Evolutionary conservation across 2,113 vertebrate species (phyloP).

Genomic region (Cyprinodon variegatus): DNA sequence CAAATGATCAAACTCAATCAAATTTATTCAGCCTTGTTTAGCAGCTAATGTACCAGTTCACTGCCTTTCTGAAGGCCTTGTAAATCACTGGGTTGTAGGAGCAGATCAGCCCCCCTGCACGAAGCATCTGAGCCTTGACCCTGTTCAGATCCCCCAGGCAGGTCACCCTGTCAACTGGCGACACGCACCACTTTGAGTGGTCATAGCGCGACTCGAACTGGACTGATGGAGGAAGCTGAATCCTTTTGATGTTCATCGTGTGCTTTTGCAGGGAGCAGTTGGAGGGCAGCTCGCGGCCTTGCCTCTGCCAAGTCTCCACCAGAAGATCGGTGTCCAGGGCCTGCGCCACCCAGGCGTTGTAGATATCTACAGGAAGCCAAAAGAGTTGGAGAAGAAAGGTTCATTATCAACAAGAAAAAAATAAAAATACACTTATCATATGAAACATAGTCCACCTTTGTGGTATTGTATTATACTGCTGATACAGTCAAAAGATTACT

Average conservation of each 20-base stretch:
- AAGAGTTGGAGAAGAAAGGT: neutral
- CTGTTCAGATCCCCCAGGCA: constrained; percentile 93
- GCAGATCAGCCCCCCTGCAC: constrained; percentile 89
- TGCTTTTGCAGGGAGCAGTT: constrained; percentile 92
- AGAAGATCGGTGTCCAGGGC: constrained; percentile 83
- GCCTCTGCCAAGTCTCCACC: constrained; percentile 87
- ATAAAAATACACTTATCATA: neutral
- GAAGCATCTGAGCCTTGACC: constrained; percentile 80
- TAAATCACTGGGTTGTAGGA: constrained; percentile 83
- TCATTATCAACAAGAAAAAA: neutral
- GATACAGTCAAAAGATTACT: too few relatives aligned
- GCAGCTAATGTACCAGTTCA: constrained; percentile 82
- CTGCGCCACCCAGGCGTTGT: constrained; percentile 90
- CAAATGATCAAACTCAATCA: neutral
- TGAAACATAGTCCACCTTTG: neutral
- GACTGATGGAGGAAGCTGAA: constrained; percentile 68
- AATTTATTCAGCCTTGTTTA: constrained; percentile 16
- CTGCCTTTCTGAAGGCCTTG: constrained; percentile 81
- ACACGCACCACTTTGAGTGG: constrained; percentile 95
- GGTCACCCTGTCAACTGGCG: constrained; percentile 77
- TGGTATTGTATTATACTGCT: too few relatives aligned
- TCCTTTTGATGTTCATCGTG: constrained; percentile 83
- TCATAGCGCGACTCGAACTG: constrained; percentile 84
- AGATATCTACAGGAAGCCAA: constrained; percentile 83
- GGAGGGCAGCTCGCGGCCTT: constrained; percentile 81